Evolutionary conservation across 2,888 invertebrate species (phyloP).

Genomic region (Drosophila pseudotalamancana): DNA sequence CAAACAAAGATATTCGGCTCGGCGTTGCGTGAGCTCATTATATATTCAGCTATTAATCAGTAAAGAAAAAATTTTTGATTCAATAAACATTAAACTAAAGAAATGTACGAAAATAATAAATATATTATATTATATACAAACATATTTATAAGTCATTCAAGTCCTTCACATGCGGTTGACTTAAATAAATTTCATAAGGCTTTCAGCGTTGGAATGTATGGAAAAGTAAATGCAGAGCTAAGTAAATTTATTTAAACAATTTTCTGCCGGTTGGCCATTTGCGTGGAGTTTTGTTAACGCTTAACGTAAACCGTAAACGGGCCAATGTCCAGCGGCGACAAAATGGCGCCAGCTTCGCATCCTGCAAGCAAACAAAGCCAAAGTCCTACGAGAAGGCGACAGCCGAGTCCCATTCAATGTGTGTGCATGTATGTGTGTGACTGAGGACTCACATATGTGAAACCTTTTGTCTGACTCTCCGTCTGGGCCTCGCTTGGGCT

Average conservation of each 20-base stretch:
- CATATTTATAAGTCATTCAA: too few species aligned
- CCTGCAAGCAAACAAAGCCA: constrained; percentile 37
- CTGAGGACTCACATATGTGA: constrained; percentile 29
- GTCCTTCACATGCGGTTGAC: constrained; percentile 7
- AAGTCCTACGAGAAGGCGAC: constrained; percentile 14
- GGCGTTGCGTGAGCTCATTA: too few species aligned
- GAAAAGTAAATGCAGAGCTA: neutral
- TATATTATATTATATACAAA: too few species aligned
- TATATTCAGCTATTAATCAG: too few species aligned
- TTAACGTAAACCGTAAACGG: constrained; percentile 24
- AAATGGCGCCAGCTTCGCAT: constrained; percentile 46
- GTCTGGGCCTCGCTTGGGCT: constrained; percentile 47
- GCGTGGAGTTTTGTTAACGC: constrained; percentile 19
- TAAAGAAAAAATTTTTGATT: too few species aligned
- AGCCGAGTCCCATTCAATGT: neutral
- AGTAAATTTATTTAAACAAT: constrained; percentile 33
- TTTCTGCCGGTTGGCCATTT: constrained; percentile 17
- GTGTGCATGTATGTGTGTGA: constrained; percentile 1
- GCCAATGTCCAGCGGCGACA: constrained; percentile 46
- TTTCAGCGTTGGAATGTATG: neutral
- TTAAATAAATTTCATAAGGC: constrained; percentile 7
- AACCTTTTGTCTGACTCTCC: constrained; percentile 39
- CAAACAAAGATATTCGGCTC: too few species aligned
- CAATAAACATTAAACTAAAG: neutral
- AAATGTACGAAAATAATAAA: too few species aligned